Conservation (phyloP, 53 echinoderm and acorn worm species). For the Stichopus horrens region DNA sequence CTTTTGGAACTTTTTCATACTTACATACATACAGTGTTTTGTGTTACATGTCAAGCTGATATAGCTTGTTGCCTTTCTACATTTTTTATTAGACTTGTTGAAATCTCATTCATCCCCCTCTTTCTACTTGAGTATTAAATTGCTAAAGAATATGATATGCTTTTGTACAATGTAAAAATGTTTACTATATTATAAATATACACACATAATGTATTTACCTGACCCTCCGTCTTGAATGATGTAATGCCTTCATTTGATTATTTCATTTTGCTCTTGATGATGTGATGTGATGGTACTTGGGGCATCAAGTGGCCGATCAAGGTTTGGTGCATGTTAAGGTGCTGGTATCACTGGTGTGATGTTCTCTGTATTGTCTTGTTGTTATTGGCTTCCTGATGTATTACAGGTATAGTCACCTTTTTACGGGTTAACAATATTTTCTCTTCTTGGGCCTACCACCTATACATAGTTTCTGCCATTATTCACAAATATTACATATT, state of each 20-base stretch:
- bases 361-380: not conserved
- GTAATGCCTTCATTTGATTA: constrained; percentile 8
- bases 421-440: not conserved
- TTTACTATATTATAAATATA: too few species aligned
- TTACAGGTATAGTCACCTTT: not conserved
- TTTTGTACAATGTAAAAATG: too few species aligned
- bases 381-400: not conserved
- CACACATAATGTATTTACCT: too few species aligned
- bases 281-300: not conserved
- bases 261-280: constrained; percentile 22
- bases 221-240: too few species aligned
- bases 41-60: too few species aligned
- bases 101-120: too few species aligned
- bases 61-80: too few species aligned
- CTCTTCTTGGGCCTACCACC: constrained; percentile 13
- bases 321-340: not conserved
- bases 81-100: too few species aligned
- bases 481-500: not conserved
- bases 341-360: not conserved
- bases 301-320: constrained; percentile 9
- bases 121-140: too few species aligned
- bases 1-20: too few species aligned
- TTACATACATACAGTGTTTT: too few species aligned
- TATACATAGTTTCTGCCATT: not conserved
- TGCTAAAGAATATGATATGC: too few species aligned